Conservation (phyloP, 2,113 vertebrate genomes). For the Carassius gibelio region DNA sequence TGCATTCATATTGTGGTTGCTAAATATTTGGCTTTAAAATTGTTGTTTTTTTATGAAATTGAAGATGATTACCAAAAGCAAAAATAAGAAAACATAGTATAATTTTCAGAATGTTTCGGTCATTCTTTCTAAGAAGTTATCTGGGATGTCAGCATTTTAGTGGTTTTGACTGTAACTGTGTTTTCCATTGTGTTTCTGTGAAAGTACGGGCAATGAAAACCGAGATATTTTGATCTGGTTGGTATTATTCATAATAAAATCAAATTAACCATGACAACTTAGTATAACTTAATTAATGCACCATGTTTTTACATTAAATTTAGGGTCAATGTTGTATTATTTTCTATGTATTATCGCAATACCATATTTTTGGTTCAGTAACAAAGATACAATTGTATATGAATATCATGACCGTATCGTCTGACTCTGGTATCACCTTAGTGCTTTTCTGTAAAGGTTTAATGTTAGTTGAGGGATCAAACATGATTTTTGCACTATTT, state of each 20-base stretch:
- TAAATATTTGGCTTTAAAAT: neutral
- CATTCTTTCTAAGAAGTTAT: constrained; percentile 35
- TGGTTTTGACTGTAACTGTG: constrained; percentile 43
- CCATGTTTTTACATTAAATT: neutral
- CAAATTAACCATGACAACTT: neutral
- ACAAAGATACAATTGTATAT: neutral
- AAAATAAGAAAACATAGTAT: neutral
- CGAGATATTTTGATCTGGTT: neutral
- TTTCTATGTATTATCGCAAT: neutral
- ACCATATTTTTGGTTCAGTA: neutral
- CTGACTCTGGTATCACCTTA: neutral
- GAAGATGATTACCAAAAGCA: neutral
- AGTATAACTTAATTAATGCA: neutral
- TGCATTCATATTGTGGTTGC: neutral
- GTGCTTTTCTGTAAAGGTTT: neutral
- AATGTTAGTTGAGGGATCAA: neutral
- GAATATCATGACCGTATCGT: neutral
- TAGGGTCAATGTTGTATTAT: neutral
- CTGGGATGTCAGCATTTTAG: constrained; percentile 38
- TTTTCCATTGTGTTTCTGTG: constrained; percentile 28
- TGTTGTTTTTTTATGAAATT: neutral
- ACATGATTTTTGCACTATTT: neutral
- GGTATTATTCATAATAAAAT: too few species aligned
- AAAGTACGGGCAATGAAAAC: constrained; percentile 15
- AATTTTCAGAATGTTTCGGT: constrained; percentile 16